phyloP scores from a whole-genome alignment of 1,140 invertebrate species.

The Piezodorus guildinii region DNA sequence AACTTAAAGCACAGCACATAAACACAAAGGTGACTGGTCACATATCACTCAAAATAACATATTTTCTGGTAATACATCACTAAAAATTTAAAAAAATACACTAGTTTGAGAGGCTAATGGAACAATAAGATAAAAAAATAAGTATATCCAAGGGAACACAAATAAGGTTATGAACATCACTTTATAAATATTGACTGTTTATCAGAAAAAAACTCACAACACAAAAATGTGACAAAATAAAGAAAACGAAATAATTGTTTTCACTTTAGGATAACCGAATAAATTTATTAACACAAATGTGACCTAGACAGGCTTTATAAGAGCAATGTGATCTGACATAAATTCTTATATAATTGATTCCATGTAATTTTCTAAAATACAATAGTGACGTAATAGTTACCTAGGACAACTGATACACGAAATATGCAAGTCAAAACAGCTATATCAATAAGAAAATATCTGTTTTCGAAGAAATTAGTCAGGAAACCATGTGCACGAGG shows the following conservation, averaged over 20 bases:
- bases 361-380: slow-evolving; percentile 23
- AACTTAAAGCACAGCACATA: no score
- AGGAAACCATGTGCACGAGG: slow-evolving; percentile 40
- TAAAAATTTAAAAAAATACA: no score
- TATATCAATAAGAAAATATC: slow-evolving; percentile 6
- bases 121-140: not conserved
- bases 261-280: no score
- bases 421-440: slow-evolving; percentile 6
- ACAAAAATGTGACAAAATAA: not conserved
- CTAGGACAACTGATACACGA: slow-evolving; percentile 17
- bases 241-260: no score
- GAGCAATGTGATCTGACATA: slow-evolving; percentile 21
- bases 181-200: no score
- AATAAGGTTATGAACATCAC: not conserved
- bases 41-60: no score
- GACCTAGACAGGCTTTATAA: not conserved
- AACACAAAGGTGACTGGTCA: no score
- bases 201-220: slow-evolving; percentile 7
- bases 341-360: slow-evolving; percentile 27
- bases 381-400: slow-evolving; percentile 25
- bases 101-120: no score
- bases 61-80: no score
- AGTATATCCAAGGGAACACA: not conserved
- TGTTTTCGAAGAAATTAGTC: slow-evolving; percentile 32
- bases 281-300: not conserved